Evolutionary conservation across 2,888 invertebrate species (phyloP).

Genomic region (Parnassius orleans): DNA sequence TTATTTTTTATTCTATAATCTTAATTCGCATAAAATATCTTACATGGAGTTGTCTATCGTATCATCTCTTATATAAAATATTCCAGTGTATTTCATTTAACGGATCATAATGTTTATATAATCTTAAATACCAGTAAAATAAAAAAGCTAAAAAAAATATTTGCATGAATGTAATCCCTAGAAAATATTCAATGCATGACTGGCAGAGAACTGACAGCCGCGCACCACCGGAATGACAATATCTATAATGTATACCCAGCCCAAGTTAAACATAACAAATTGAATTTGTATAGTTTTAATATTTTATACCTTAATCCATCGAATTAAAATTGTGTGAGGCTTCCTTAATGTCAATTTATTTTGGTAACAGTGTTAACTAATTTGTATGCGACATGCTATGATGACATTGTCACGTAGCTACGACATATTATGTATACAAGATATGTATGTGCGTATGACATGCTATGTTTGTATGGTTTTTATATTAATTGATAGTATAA

Average conservation of each 20-base stretch:
- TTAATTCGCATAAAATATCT: no score
- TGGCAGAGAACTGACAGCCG: conserved; percentile 35
- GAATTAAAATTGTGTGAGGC: conserved; percentile 34
- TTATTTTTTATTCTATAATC: no score
- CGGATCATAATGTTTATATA: no score
- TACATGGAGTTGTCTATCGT: no score
- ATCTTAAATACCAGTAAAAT: not conserved
- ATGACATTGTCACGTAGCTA: conserved; percentile 58
- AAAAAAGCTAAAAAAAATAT: conserved; percentile 19
- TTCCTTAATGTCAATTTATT: conserved; percentile 27
- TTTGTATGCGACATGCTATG: conserved; percentile 51
- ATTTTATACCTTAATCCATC: conserved; percentile 34
- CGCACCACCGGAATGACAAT: conserved; percentile 42
- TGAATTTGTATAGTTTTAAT: conserved; percentile 9
- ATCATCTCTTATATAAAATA: no score
- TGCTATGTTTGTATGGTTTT: conserved; percentile 17
- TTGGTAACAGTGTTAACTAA: conserved; percentile 38
- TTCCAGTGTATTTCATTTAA: no score
- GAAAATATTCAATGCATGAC: conserved; percentile 35
- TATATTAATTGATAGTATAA: not conserved
- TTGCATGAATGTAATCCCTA: conserved; percentile 20
- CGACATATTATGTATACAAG: conserved; percentile 39
- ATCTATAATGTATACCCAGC: conserved; percentile 31
- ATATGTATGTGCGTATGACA: conserved; percentile 12
- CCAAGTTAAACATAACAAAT: conserved; percentile 29